phyloP scores from a whole-genome alignment of 2,113 vertebrate species.

The Hydropotes inermis region DNA sequence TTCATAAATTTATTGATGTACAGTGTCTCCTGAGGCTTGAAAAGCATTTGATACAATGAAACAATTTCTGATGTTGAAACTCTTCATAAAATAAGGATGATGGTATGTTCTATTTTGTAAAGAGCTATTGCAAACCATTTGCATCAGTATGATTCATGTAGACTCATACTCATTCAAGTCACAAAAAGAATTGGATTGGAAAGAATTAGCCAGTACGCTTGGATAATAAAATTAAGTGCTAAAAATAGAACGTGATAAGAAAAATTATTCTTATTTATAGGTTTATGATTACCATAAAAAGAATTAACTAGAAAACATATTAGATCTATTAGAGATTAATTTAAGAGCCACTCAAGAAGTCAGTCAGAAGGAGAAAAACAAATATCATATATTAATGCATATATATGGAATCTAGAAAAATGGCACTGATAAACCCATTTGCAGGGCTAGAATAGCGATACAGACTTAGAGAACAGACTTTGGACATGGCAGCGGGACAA shows the following conservation, averaged over 20 bases:
- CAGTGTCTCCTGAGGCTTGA: neutral
- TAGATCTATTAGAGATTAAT: neutral
- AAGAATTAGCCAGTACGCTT: neutral
- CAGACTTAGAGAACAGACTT: neutral
- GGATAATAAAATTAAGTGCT: neutral
- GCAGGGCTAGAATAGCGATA: neutral
- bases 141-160: neutral
- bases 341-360: neutral
- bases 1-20: neutral
- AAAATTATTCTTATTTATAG: neutral
- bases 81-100: neutral
- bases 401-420: neutral
- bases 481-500: neutral
- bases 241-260: neutral
- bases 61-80: neutral
- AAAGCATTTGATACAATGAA: neutral
- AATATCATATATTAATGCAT: neutral
- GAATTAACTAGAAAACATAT: neutral
- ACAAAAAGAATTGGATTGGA: neutral
- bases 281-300: neutral
- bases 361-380: neutral
- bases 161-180: neutral
- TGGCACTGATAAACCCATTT: neutral
- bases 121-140: neutral
- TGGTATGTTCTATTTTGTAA: neutral